Evolutionary conservation across 2,888 invertebrate species (phyloP).

Genomic region (Myathropa florea): DNA sequence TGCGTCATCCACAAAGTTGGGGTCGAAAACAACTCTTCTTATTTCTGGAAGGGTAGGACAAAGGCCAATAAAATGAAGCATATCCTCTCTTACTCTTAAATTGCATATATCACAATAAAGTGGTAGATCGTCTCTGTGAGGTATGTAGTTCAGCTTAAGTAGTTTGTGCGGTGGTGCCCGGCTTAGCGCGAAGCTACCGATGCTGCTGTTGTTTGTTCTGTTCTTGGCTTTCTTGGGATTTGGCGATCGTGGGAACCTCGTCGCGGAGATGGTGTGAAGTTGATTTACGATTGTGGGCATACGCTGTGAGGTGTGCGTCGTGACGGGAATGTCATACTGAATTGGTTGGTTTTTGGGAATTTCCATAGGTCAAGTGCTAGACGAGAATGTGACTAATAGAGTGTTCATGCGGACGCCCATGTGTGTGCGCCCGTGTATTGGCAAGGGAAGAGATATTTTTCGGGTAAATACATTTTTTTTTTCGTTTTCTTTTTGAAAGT

Average conservation of each 20-base stretch:
- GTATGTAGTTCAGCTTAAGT: no score
- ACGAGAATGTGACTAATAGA: slow-evolving; percentile 22
- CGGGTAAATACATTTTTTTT: background rate
- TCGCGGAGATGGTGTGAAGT: slow-evolving; percentile 52
- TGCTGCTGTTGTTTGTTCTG: slow-evolving; percentile 19
- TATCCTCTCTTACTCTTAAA: no score
- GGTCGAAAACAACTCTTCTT: no score
- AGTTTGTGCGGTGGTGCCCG: slow-evolving; percentile 8
- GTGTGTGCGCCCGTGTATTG: background rate
- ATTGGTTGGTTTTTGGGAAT: background rate
- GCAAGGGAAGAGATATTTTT: background rate
- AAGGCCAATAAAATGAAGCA: no score
- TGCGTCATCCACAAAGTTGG: no score
- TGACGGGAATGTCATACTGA: slow-evolving; percentile 8
- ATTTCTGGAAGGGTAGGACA: no score
- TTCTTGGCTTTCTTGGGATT: slow-evolving; percentile 36
- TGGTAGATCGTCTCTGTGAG: no score
- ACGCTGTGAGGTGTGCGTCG: slow-evolving; percentile 19
- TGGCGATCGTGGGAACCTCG: slow-evolving; percentile 60
- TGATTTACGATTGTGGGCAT: slow-evolving; percentile 58
- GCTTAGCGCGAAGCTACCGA: slow-evolving; percentile 15
- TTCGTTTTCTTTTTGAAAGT: background rate
- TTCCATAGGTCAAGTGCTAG: slow-evolving; percentile 13
- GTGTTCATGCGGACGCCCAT: background rate
- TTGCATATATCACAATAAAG: no score